phyloP scores from a whole-genome alignment of 1,140 invertebrate species.

The Reticulitermes speratus region DNA sequence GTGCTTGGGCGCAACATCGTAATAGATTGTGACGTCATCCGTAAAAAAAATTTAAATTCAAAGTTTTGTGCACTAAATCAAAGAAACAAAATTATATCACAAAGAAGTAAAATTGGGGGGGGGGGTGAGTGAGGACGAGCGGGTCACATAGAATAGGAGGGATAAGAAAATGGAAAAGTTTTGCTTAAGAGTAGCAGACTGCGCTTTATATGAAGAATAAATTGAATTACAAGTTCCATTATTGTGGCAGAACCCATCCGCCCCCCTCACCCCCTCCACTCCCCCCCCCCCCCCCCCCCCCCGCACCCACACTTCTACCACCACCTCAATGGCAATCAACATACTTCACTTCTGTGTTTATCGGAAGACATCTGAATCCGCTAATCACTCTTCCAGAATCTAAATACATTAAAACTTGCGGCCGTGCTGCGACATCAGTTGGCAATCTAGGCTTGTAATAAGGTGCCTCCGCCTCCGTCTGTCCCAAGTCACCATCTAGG shows the following conservation, averaged over 20 bases:
- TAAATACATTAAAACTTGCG: slow-evolving; percentile 13
- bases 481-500: too few relatives aligned
- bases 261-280: too few relatives aligned
- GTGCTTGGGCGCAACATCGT: neutral
- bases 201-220: neutral
- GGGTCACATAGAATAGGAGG: neutral
- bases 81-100: neutral
- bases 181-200: neutral
- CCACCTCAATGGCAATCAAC: neutral
- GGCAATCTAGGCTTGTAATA: neutral
- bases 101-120: neutral
- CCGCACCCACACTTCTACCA: too few relatives aligned
- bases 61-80: neutral
- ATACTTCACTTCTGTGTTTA: neutral
- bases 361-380: slow-evolving; percentile 5
- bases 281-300: neutral
- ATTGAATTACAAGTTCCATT: slow-evolving; percentile 4
- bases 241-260: neutral
- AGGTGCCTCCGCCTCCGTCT: neutral
- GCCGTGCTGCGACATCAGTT: neutral
- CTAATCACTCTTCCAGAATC: neutral
- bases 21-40: neutral
- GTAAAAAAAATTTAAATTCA: neutral
- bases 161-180: slow-evolving; percentile 7
- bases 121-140: neutral